phyloP scores from a whole-genome alignment of 2,113 vertebrate species.

The Halichoerus grypus region DNA sequence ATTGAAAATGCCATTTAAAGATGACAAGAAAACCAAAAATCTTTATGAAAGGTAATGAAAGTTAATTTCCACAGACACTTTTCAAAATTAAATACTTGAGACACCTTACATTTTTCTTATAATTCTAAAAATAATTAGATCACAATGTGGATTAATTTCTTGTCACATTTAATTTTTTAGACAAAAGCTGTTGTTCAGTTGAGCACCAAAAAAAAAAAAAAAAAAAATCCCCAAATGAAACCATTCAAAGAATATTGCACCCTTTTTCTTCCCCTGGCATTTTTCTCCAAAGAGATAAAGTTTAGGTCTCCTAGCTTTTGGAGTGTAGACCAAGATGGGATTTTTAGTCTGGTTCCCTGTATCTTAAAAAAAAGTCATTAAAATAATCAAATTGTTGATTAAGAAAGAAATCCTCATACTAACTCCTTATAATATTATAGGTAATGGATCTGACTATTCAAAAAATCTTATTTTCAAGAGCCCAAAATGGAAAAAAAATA shows the following conservation, averaged over 20 bases:
- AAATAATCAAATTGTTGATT: not conserved
- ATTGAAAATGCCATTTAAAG: slow-evolving; percentile 60
- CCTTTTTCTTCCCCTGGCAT: not conserved
- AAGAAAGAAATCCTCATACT: slow-evolving; percentile 51
- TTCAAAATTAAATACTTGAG: slow-evolving; percentile 87
- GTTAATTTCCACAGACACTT: slow-evolving; percentile 79
- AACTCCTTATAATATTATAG: slow-evolving; percentile 23
- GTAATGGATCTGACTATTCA: not conserved
- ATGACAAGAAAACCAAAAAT: slow-evolving; percentile 66
- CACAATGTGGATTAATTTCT: slow-evolving; percentile 87
- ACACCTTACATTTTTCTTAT: slow-evolving; percentile 85
- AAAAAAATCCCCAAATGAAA: slow-evolving; percentile 68
- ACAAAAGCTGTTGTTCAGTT: slow-evolving; percentile 77
- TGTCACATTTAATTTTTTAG: slow-evolving; percentile 88
- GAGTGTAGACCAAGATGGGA: not conserved
- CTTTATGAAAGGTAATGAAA: slow-evolving; percentile 76
- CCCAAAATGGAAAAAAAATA: not conserved
- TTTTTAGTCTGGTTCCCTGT: not conserved
- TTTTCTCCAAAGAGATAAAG: slow-evolving; percentile 34
- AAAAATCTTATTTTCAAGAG: slow-evolving; percentile 30
- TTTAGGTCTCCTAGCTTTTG: not conserved
- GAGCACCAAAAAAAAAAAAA: slow-evolving; percentile 17
- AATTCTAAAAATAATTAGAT: slow-evolving; percentile 88
- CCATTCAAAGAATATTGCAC: not conserved
- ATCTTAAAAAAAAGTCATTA: not conserved